Conservation (phyloP, 1,140 invertebrate species). For the Bombus balteatus region DNA sequence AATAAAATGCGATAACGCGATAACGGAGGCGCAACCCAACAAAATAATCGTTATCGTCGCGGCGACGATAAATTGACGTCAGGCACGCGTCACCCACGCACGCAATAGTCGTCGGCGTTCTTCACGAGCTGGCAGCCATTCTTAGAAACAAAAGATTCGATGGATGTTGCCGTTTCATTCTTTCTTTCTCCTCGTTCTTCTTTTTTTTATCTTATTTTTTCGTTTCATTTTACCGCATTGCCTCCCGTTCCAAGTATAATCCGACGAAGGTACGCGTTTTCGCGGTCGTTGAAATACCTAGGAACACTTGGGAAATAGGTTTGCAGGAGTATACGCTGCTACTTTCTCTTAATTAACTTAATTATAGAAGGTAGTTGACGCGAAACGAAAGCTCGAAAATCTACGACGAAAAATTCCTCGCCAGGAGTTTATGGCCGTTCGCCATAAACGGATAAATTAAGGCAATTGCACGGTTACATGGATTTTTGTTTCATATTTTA, state of each 20-base stretch:
- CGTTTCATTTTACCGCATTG: conserved; percentile 1
- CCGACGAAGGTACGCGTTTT: too few species aligned
- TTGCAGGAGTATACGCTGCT: not conserved
- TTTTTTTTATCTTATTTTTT: not conserved
- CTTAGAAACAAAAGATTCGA: not conserved
- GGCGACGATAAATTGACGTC: conserved; percentile 37
- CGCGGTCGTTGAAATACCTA: not conserved
- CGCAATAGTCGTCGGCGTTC: not conserved
- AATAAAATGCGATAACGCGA: conserved; percentile 30
- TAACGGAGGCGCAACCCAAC: not conserved
- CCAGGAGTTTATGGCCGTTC: too few species aligned
- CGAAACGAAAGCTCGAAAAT: not conserved
- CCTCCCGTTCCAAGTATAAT: not conserved
- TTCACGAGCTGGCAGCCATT: not conserved
- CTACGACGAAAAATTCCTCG: not conserved
- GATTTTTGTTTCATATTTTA: not conserved
- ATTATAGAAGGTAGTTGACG: not conserved
- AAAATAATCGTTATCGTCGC: conserved; percentile 39
- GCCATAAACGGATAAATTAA: not conserved
- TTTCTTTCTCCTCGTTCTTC: too few species aligned
- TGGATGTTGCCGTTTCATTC: not conserved
- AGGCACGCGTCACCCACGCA: conserved; percentile 33
- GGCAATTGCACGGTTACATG: too few species aligned
- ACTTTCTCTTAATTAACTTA: not conserved
- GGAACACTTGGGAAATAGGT: not conserved